Evolutionary conservation across 2,888 invertebrate genomes (phyloP).

Genomic region (Archaeoteleia sp.): DNA sequence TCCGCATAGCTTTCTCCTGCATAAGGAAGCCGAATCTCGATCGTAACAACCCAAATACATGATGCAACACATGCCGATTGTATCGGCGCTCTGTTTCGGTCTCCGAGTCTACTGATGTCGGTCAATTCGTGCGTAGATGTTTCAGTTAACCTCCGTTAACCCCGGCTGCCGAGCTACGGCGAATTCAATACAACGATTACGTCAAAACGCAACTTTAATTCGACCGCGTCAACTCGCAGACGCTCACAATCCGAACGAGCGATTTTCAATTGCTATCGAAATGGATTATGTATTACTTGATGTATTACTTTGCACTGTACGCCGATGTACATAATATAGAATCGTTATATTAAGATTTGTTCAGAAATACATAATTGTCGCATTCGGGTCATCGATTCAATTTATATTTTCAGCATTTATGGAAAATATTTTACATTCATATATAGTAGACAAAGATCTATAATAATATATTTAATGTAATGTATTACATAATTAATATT

Average conservation of each 20-base stretch:
- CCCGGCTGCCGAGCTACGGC: conserved; percentile 60
- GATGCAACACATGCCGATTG: conserved; percentile 57
- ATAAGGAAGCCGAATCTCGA: conserved; percentile 27
- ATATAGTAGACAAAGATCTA: no score
- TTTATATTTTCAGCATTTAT: no score
- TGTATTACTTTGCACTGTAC: not conserved
- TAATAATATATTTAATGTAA: no score
- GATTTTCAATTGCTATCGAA: conserved; percentile 25
- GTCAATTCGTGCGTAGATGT: conserved; percentile 60
- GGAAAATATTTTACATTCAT: no score
- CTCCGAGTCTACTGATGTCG: conserved; percentile 36
- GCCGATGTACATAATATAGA: conserved; percentile 5
- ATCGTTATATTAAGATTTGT: no score
- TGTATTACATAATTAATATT: no score
- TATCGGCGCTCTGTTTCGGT: conserved; percentile 40
- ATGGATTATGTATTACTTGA: conserved; percentile 13
- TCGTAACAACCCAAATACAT: conserved; percentile 53
- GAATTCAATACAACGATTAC: conserved; percentile 71
- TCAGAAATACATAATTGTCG: no score
- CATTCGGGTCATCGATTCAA: no score
- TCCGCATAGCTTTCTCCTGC: conserved; percentile 16
- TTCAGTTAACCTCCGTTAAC: conserved; percentile 67
- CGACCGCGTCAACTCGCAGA: conserved; percentile 50
- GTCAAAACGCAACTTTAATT: conserved; percentile 64
- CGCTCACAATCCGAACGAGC: conserved; percentile 12